Evolutionary conservation across 2,113 vertebrate genomes (phyloP), one percentile per base, ranked within the genome.

Genomic region (Podocnemis expansa): DNA sequence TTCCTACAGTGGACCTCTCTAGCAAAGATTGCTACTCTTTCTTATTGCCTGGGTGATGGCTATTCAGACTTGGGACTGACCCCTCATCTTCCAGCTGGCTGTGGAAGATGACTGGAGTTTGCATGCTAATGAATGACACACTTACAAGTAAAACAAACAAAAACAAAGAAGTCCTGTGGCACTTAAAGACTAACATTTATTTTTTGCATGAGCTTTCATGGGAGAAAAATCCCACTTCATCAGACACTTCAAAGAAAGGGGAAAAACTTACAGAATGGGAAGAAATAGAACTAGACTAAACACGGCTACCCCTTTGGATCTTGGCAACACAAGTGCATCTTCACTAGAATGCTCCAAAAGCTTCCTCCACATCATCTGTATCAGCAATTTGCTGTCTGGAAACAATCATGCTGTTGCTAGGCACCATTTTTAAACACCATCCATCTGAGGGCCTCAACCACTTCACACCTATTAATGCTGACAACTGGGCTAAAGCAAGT

Each of bases 401-500:
- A 25, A 63, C 60, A 34, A 63, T 34, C 29, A 76, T 0, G 1
- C 52, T 78, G n/a, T n/a, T n/a, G n/a, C n/a, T n/a, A 82, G 22
- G 27, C 52, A n/a, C 47, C 10, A 25, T 7, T 76, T 5, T 85
- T 73, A 25, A n/a, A 12, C 49, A 63, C 34, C 21, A 38, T 84
- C 3, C n/a, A 1, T 21, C 47, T 78, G 63, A 3, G 3, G 54
- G 81, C 75, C 38, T 73, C 12, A 54, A 67, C 8, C 11, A 14
- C 0, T 0, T 58, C 82, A 79, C 6, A 29, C 2, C 0, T 67
- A 56, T 13, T 51, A 52, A 63, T 0, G 0, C 24, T 29, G 82
- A 51, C 34, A 56, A 63, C 31, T 52, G 27, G 63, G 27, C 6
- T 8, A 41, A 76, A 79, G 55, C 8, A 84, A 55, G 21, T 0